Evolutionary conservation across 2,113 vertebrate genomes (phyloP), one percentile per base, ranked within the genome.

Genomic region (Brachionichthys hirsutus): DNA sequence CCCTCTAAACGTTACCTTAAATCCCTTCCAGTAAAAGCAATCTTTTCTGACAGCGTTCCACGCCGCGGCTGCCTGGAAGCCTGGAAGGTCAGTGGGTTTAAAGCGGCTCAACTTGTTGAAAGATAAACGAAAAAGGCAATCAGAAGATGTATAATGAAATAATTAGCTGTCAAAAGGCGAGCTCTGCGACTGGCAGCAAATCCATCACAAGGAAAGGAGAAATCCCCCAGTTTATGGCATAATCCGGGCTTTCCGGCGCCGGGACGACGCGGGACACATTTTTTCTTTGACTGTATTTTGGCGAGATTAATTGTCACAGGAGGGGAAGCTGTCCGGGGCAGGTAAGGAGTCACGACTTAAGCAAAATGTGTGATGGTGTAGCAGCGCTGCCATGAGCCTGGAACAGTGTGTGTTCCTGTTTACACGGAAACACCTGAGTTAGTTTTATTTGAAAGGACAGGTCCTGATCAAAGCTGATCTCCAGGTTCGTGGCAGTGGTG

Each of bases 81-180:
- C 75, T 42, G 62, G 52, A 48, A 34, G 54, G 61, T 73, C 70
- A 75, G 70, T 41, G 76, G 77, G 66, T 83, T 85, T 75, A 66
- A 67, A 72, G 41, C 35, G 49, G 64, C 75, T 69, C 10, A 75
- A 80, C 40, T 77, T 54, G 46, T 53, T 75, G 62, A 77, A 82
- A 85, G 71, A 81, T 72, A 79, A 81, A 80, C 14, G 63, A 77
- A 75, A 73, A 69, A 47, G 71, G 56, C 77, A 40, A 75, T 71
- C 30, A 54, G 67, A 81, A 70, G 68, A 77, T 79, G 78, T 85
- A 76, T 76, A 76, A 85, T 81, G 60, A 77, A 88, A 87, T 89
- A 89, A 89, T 89, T 89, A 88, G 77, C 81, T 90, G 86, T 88
- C 86, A 89, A 77, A 86, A 84, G 59, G 48, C 69, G 52, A 68